These are phyloP conservation scores for Clivina fossor DNA, from an alignment of 2,888 invertebrate genomes.

Conservation along the genomic window DNA sequence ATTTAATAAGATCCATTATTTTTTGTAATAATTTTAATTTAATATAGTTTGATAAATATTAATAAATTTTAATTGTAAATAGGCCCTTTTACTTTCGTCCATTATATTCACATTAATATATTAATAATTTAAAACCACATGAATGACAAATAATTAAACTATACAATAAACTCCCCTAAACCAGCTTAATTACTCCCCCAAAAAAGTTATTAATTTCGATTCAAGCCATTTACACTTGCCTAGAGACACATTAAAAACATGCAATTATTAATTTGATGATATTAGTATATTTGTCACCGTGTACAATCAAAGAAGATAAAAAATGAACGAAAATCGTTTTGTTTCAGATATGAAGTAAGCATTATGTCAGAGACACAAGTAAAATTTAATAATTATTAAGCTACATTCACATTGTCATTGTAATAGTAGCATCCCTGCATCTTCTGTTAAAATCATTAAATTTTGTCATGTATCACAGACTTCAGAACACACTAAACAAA, in stretches of 20 bases:
- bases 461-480: too few relatives aligned
- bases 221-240: neutral
- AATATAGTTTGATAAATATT: neutral
- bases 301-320: too few relatives aligned
- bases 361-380: too few relatives aligned
- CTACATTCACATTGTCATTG: too few relatives aligned
- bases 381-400: too few relatives aligned
- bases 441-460: too few relatives aligned
- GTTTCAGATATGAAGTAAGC: too few relatives aligned
- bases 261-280: neutral
- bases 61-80: neutral
- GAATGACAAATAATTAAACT: neutral
- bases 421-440: too few relatives aligned
- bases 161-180: neutral
- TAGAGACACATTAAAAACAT: neutral
- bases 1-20: too few relatives aligned
- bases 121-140: neutral
- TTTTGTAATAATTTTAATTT: neutral
- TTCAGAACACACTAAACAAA: too few relatives aligned
- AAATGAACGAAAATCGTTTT: too few relatives aligned
- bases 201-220: constrained; percentile 10
- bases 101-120: neutral
- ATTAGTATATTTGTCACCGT: too few relatives aligned
- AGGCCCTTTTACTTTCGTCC: neutral
- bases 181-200: neutral